Base-by-base conservation (phyloP, 2,113 vertebrate genomes). In the Dermatemys mawii region DNA sequence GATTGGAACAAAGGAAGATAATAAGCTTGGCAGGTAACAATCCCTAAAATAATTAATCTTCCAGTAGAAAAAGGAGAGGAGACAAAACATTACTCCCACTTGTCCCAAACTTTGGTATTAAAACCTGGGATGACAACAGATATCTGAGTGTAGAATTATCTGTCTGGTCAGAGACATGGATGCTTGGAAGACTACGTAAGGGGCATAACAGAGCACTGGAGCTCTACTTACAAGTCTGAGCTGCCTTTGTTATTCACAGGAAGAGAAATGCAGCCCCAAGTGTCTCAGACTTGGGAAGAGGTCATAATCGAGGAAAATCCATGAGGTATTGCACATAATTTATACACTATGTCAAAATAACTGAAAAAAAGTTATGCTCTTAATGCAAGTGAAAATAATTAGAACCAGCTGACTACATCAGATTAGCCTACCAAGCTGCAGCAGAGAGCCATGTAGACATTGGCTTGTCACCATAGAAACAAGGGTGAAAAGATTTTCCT, bases 401-500 rank as follows among this genome's bases (percentile, higher is more conserved):
- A 96, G 93, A 96, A 51, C 14, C 88, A 96, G 80, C 83, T 96
- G 81, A 95, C 48, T 93, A 60, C 9, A 84, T 79, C 88, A 96
- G 90, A 90, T 94, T 94, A 97, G 95, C 94, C 94, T 94, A 92
- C 86, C 86, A 83, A 82, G 90, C 76, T 94, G 90, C 95, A 90
- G 89, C 85, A 95, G 81, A 95, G 88, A 92, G 93, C 81, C 87
- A 95, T 81, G 79, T 73, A 82, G 88, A 93, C 78, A 95, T 91
- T 88, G 94, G 96, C 92, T 57, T 91, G 94, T 97, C 97, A 95
- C 95, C 93, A 98, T 96, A 96, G 97, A 81, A 98, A 98, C 97
- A 2, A 7, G 81, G 89, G 90, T 96, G 93, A 94, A 93, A 63
- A 76, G 26, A 94, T 92, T 90, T 95, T 94, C 84, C 93, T 97